Percentiles rank a stretch among this genome's conserved stretches.
These are phyloP conservation scores for Meteorus cinctellus DNA, from an alignment of 2,888 invertebrate species.

Conservation along the genomic window DNA sequence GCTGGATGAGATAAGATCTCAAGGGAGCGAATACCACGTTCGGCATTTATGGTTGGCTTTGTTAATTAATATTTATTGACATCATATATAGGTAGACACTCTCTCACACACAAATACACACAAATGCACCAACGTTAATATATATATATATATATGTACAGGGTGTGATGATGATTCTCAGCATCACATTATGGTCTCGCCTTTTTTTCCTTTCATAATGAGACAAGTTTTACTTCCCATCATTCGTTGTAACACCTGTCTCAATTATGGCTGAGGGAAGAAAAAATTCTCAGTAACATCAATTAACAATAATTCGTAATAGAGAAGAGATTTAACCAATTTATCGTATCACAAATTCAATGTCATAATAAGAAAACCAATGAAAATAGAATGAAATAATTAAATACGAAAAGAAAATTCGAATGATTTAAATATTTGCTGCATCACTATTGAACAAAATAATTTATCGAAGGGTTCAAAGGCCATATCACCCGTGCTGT, in stretches of 20 bases:
- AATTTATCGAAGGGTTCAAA: slow-evolving; percentile 57
- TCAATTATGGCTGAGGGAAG: slow-evolving; percentile 33
- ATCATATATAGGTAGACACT: slow-evolving; percentile 22
- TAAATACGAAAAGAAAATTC: slow-evolving; percentile 11
- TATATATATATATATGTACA: not conserved
- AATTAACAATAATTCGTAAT: not conserved
- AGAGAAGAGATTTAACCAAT: not conserved
- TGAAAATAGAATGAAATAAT: not conserved
- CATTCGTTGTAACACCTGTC: slow-evolving; percentile 51
- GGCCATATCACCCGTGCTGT: slow-evolving; percentile 65
- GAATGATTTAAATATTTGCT: slow-evolving; percentile 10
- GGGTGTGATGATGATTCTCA: slow-evolving; percentile 22
- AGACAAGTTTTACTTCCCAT: slow-evolving; percentile 51
- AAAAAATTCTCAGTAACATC: not conserved
- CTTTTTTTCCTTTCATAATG: slow-evolving; percentile 47
- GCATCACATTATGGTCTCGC: slow-evolving; percentile 16
- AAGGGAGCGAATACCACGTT: slow-evolving; percentile 30
- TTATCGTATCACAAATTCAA: not conserved
- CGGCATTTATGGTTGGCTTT: slow-evolving; percentile 47
- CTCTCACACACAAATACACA: not conserved
- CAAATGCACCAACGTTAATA: not conserved
- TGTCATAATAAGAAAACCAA: not conserved
- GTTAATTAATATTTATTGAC: slow-evolving; percentile 54
- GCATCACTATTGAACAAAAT: slow-evolving; percentile 20
- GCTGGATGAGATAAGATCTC: slow-evolving; percentile 25